phyloP scores from a whole-genome alignment of 1,140 invertebrate species.

The Ceratoteleas bidentatus region DNA sequence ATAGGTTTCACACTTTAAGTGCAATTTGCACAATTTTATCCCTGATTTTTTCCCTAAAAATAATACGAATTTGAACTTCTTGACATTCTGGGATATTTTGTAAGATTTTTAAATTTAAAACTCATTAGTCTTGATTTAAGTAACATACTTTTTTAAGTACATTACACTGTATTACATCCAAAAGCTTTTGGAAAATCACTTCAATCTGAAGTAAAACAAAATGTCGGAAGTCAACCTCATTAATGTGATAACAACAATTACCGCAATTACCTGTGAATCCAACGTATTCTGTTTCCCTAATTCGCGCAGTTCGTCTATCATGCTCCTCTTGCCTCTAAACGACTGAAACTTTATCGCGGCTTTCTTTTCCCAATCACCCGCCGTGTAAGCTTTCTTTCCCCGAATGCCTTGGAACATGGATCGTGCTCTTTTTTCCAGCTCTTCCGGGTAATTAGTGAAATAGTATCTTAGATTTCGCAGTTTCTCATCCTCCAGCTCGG shows the following conservation, averaged over 20 bases:
- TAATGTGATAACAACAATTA: background rate
- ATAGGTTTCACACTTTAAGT: no score
- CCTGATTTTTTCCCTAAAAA: no score
- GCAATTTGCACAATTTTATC: no score
- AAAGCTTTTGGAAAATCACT: no score
- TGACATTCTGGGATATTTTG: no score
- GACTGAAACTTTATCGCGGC: conserved; percentile 53
- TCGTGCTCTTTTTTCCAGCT: conserved; percentile 47
- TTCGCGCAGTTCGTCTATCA: conserved; percentile 52
- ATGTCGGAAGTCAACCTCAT: no score
- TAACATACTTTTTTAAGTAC: no score
- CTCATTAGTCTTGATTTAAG: no score
- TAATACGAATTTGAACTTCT: no score
- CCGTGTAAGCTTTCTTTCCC: conserved; percentile 55
- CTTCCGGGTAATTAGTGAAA: conserved; percentile 34
- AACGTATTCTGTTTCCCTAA: conserved; percentile 62
- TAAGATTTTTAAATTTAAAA: no score
- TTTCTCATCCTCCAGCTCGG: conserved; percentile 24
- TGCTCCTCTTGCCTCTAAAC: conserved; percentile 54
- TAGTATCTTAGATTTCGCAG: conserved; percentile 51
- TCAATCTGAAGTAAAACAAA: no score
- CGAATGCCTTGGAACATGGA: conserved; percentile 54
- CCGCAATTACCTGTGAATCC: conserved; percentile 50
- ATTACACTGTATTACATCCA: no score
- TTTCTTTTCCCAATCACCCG: conserved; percentile 58